Conservation (phyloP, 2,797 vertebrate species). For the Cuniculus paca region DNA sequence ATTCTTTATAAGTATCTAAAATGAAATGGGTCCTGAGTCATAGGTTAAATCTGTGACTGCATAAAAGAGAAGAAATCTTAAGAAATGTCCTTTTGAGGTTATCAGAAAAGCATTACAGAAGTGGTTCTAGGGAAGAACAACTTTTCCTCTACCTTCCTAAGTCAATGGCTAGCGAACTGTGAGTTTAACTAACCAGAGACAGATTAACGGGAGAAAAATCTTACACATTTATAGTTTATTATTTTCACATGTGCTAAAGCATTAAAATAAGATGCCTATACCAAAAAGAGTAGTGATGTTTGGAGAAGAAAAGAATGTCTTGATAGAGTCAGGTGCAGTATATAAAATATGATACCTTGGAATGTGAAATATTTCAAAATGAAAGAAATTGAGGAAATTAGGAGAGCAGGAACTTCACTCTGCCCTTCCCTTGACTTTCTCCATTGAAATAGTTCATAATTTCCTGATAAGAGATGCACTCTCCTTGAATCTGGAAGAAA, state of each 20-base stretch:
- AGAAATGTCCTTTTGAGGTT: background rate
- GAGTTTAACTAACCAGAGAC: background rate
- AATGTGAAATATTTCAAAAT: background rate
- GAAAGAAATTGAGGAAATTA: background rate
- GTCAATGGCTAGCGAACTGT: background rate
- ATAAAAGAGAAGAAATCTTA: background rate
- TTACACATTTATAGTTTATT: background rate
- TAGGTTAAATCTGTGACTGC: background rate
- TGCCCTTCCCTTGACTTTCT: background rate
- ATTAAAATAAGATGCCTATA: background rate
- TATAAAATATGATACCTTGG: no score
- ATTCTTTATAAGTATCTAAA: background rate
- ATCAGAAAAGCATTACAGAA: background rate
- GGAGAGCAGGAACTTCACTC: background rate
- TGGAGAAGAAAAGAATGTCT: background rate
- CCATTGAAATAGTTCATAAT: background rate
- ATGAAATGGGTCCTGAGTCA: background rate
- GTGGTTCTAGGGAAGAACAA: background rate
- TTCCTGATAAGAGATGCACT: no score
- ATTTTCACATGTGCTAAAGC: background rate
- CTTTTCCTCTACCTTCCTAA: background rate
- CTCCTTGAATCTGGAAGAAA: background rate
- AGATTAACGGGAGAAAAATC: background rate
- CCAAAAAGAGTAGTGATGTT: background rate
- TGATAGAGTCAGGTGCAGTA: background rate